These are phyloP conservation scores for Hylomyscus alleni DNA, from an alignment of 2,797 vertebrate genomes.

Conservation along the genomic window DNA sequence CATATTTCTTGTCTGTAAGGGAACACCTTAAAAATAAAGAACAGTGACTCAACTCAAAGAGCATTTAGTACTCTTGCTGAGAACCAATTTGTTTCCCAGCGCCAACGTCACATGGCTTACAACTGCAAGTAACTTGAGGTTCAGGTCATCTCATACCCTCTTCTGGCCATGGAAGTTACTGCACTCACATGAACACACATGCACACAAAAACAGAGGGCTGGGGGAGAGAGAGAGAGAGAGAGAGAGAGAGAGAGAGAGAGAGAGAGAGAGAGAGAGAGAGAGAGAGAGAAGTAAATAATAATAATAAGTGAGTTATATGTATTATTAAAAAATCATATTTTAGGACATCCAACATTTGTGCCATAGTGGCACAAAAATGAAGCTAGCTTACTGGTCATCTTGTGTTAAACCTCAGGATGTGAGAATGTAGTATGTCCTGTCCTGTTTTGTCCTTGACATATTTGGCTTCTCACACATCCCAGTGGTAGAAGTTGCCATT, in stretches of 20 bases:
- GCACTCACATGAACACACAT: not conserved
- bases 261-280: too few species aligned
- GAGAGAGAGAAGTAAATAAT: not conserved
- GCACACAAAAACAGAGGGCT: not conserved
- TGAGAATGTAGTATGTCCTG: not conserved
- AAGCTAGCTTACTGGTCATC: not conserved
- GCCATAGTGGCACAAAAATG: not conserved
- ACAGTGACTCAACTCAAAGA: not conserved
- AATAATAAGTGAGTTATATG: not conserved
- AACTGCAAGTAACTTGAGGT: too few species aligned
- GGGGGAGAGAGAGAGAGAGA: too few species aligned
- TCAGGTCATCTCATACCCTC: too few species aligned
- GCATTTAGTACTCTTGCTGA: not conserved
- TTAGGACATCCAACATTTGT: not conserved
- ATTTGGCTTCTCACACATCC: not conserved
- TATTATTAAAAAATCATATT: not conserved
- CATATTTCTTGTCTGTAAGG: not conserved
- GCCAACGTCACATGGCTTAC: not conserved
- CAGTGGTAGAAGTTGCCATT: not conserved
- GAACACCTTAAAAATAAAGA: not conserved
- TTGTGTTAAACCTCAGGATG: not conserved
- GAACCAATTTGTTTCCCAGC: not conserved
- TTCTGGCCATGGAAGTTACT: not conserved
- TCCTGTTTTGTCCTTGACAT: not conserved
- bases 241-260: too few species aligned